phyloP scores from a whole-genome alignment of 2,797 vertebrate species.

The Notolabrus celidotus region DNA sequence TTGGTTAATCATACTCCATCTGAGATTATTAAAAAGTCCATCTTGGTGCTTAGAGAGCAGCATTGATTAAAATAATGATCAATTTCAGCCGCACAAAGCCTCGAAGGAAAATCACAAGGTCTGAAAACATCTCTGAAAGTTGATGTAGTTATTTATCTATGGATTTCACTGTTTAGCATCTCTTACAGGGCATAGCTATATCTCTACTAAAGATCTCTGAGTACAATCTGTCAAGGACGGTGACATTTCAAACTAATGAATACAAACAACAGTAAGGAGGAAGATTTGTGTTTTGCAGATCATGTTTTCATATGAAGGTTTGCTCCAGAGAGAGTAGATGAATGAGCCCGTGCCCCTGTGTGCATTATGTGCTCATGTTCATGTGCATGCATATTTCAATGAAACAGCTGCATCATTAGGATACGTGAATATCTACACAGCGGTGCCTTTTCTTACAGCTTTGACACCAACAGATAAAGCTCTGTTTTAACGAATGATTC shows the following conservation, averaged over 20 bases:
- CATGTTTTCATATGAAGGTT: slow-evolving; percentile 19
- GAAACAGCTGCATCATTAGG: too few species aligned
- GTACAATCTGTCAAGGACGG: slow-evolving; percentile 22
- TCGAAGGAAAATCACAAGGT: not conserved
- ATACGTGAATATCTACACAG: too few species aligned
- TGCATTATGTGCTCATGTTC: slow-evolving; percentile 1
- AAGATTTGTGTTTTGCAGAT: slow-evolving; percentile 8
- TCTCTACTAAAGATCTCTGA: slow-evolving; percentile 6
- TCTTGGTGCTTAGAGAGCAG: too few species aligned
- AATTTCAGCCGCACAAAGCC: not conserved
- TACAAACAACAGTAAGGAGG: slow-evolving; percentile 4
- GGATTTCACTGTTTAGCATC: slow-evolving; percentile 14
- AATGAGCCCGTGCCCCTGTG: not conserved
- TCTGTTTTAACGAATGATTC: slow-evolving; percentile 21
- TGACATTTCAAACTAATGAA: slow-evolving; percentile 26
- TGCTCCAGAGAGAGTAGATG: slow-evolving; percentile 6
- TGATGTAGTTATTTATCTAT: slow-evolving; percentile 30
- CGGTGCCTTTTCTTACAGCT: slow-evolving; percentile 12
- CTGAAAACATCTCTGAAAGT: slow-evolving; percentile 15
- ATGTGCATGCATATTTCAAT: not conserved
- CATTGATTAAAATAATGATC: not conserved
- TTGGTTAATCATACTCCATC: too few species aligned
- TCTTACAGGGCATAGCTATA: slow-evolving; percentile 1
- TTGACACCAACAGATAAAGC: slow-evolving; percentile 18
- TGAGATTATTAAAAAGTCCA: too few species aligned